A percentile compares a stretch with the other conserved stretches of the same genome.
These are phyloP conservation scores for Archivesica marissinica DNA, from an alignment of 1,140 invertebrate species.

Conservation along the genomic window DNA sequence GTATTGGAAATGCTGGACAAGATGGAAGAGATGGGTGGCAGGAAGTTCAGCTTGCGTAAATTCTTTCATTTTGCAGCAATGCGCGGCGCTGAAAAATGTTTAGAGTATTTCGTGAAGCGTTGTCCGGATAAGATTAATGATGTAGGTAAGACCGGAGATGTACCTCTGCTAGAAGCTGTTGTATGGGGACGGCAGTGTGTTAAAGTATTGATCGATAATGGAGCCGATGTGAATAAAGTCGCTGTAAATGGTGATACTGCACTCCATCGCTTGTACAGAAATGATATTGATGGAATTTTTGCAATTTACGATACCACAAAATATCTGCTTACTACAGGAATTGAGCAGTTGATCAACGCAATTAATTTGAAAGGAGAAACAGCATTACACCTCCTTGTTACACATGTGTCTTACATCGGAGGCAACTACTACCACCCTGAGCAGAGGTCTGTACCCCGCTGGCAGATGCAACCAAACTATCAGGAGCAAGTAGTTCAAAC, in stretches of 20 bases:
- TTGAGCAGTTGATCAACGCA: conserved; percentile 80
- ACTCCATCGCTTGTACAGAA: conserved; percentile 79
- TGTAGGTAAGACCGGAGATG: conserved; percentile 73
- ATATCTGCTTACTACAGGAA: conserved; percentile 79
- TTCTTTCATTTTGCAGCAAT: conserved; percentile 78
- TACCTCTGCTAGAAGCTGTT: conserved; percentile 78
- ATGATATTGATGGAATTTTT: conserved; percentile 78
- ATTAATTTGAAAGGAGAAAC: conserved; percentile 78
- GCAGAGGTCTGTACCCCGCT: conserved; percentile 50
- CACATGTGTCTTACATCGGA: conserved; percentile 78
- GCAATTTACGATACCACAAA: conserved; percentile 80
- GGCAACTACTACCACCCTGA: conserved; percentile 73
- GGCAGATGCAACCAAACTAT: conserved; percentile 75
- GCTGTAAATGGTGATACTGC: conserved; percentile 77
- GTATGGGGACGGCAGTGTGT: conserved; percentile 79
- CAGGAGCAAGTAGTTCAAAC: conserved; percentile 78
- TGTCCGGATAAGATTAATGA: conserved; percentile 75
- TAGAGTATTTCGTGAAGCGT: conserved; percentile 72
- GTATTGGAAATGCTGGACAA: conserved; percentile 68
- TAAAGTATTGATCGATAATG: conserved; percentile 75
- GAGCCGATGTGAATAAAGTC: conserved; percentile 74
- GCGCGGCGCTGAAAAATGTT: conserved; percentile 74
- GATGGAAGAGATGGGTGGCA: conserved; percentile 40
- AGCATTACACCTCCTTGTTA: conserved; percentile 78
- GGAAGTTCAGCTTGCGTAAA: conserved; percentile 42